Base-by-base conservation (phyloP, 2,113 vertebrate species). In the Rattus norvegicus region DNA sequence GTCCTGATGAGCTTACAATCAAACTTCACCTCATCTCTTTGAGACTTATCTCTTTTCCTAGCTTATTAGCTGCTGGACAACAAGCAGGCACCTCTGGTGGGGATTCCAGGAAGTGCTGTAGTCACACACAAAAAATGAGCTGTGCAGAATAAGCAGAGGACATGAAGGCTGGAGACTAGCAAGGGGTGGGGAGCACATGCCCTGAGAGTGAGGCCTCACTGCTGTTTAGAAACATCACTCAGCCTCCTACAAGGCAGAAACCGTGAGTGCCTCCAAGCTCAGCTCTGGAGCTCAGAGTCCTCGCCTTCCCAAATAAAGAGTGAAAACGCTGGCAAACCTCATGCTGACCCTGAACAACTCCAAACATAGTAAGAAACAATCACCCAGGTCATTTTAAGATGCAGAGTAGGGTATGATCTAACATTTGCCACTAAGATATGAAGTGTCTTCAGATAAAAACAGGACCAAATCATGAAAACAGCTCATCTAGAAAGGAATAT, bases 241-340 rank as follows among this genome's bases (percentile, higher is more conserved):
- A 5, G 22, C 52, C 65, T 83, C 54, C 80, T 47, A 36, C 79
- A 59, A 47, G 39, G 70, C 7, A 67, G 72, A 88, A 24, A 13
- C 7, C 72, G 24, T 39, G 36, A 75, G n/a, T 7, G 69, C 19
- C 70, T 61, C 75, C 26, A 43, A 39, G 19, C 77, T 36, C 16
- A 7, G 52, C 52, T 24, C 77, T 61, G 47, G 52, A 81, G 65
- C 56, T 92, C 77, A 76, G n/a, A 77, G 20, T 43, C 54, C 72
- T 70, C 11, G 22, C 69, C 59, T 94, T 36, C 76, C 49, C 22
- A 65, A 81, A 80, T 2, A 12, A 24, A 85, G 93, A 92, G 88
- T 76, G 56, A 95, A 95, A 97, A 92, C 4, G 67, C 63, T 33
- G 83, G 67, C 43, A 39, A 75, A 26, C 22, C 22, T 90, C 76